Evolutionary conservation across 2,797 vertebrate genomes (phyloP).

Genomic region (Phoebastria nigripes): DNA sequence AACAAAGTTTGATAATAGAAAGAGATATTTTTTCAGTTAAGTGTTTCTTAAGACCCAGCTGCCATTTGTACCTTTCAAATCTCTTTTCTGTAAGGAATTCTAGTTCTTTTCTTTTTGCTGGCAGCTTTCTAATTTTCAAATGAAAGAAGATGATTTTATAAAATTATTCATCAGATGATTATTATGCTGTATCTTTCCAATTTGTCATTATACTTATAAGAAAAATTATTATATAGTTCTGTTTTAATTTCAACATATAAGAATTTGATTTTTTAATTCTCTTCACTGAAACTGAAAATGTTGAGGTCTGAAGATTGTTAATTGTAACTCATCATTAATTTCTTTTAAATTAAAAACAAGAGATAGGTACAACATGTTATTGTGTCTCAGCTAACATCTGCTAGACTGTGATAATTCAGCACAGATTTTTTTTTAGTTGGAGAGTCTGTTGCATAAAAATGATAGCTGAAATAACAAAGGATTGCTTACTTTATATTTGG

Average conservation of each 20-base stretch:
- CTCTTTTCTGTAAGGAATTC: background rate
- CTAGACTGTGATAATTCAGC: background rate
- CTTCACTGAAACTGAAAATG: background rate
- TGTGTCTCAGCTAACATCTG: background rate
- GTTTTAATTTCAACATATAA: background rate
- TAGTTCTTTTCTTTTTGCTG: background rate
- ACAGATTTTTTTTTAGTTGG: background rate
- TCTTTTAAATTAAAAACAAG: background rate
- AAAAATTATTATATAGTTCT: background rate
- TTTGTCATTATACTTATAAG: background rate
- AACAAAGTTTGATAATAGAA: background rate
- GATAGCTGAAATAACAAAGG: background rate
- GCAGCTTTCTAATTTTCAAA: background rate
- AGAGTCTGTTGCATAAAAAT: background rate
- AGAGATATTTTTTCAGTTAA: background rate
- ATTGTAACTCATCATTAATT: constrained; percentile 1
- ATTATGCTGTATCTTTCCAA: background rate
- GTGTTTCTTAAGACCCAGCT: background rate
- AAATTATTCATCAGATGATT: background rate
- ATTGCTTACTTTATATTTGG: background rate
- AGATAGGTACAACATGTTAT: background rate
- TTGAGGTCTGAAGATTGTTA: background rate
- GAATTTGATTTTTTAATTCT: background rate
- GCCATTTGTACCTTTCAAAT: background rate
- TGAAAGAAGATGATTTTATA: background rate